Evolutionary conservation across 2,797 vertebrate genomes (phyloP).

Genomic region (Sarcoramphus papa): DNA sequence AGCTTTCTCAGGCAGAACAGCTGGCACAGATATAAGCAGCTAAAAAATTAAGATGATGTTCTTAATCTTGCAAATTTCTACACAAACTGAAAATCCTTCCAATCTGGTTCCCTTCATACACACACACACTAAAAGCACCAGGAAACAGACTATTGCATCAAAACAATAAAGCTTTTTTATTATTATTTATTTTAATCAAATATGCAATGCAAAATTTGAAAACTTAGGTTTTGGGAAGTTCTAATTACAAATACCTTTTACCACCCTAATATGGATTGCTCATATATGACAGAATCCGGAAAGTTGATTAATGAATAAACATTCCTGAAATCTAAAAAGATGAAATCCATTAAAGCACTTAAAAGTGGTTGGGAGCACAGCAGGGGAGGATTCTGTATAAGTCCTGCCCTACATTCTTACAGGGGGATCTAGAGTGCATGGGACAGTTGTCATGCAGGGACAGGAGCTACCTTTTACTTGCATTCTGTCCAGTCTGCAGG

Average conservation of each 20-base stretch:
- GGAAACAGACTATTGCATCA: not conserved
- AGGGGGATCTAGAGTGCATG: not conserved
- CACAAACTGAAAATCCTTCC: not conserved
- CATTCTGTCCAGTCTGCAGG: not conserved
- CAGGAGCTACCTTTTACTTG: not conserved
- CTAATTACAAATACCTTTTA: not conserved
- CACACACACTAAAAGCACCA: not conserved
- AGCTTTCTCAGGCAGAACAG: conserved; percentile 5
- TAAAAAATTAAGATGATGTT: not conserved
- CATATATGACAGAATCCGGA: not conserved
- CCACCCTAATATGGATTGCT: not conserved
- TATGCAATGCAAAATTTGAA: not conserved
- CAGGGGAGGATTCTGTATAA: not conserved
- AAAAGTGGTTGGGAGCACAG: not conserved
- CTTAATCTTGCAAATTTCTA: not conserved
- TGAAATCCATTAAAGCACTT: not conserved
- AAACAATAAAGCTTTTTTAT: not conserved
- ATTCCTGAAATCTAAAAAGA: not conserved
- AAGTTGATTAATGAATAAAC: not conserved
- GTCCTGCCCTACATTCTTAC: not conserved
- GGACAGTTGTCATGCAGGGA: not conserved
- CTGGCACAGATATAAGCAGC: conserved; percentile 1
- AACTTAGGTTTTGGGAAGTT: not conserved
- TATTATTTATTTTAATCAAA: not conserved
- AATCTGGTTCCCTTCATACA: not conserved